Evolutionary conservation across 1,140 invertebrate genomes (phyloP), one percentile per base, ranked within the genome.

Genomic region (Daktulosphaira vitifoliae): DNA sequence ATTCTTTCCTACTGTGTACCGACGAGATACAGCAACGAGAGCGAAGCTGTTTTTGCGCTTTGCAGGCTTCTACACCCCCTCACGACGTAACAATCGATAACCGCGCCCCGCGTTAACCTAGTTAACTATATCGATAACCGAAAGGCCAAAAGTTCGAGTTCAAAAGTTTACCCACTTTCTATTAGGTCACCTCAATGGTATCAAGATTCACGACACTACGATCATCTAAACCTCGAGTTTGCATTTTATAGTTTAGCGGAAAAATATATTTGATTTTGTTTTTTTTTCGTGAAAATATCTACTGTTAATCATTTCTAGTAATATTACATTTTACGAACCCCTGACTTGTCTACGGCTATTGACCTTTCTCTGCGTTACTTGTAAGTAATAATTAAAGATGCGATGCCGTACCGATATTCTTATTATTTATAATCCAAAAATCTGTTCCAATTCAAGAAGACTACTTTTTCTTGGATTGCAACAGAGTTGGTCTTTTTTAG

Each of bases 111-210:
- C n/a, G n/a, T n/a, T n/a, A n/a, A 13, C 16, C 56, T 16, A n/a
- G 6, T 39, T 8, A 3, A 16, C 39, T 5, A 11, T 6, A 33
- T 33, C 29, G 29, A 11, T 33, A 15, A 18, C 13, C 39, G 15
- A 62, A 62, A 62, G 42, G 56, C 56, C 56, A 48, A 62, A 48
- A 62, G 56, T 62, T 62, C 42, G 56, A 62, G 56, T 62, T 62
- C 56, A 62, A 62, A 62, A 62, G 56, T 62, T 62, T 39, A 39
- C 23, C 18, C 25, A 8, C 26, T 62, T 48, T 48, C 56, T 11
- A 33, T 33, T 46, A 46, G 56, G 56, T 62, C 56, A 62, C 42
- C 18, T 15, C 29, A 33, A 11, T 33, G 29, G 29, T 33, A 11
- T 5, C 29, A 11, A 33, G 29, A 33, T 33, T 5, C 29, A 33